These are phyloP conservation scores for Rhopalosiphum padi DNA, from an alignment of 1,140 invertebrate species.

Conservation along the genomic window DNA sequence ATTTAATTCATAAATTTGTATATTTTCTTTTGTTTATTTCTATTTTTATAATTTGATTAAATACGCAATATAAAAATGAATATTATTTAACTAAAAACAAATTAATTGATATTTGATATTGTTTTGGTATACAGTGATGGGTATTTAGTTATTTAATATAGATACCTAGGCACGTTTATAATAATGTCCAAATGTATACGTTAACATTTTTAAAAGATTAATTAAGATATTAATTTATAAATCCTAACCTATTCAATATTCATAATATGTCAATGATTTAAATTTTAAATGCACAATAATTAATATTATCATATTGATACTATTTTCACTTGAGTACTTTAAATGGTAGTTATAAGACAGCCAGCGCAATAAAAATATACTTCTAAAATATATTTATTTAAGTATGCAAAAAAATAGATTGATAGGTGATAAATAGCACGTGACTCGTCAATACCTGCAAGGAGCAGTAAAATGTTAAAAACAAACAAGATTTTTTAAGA, in stretches of 20 bases:
- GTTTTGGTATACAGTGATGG: background rate
- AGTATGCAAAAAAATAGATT: background rate
- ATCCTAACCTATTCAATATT: background rate
- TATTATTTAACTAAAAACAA: background rate
- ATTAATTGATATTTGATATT: background rate
- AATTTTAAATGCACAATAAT: background rate
- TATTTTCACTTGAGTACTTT: background rate
- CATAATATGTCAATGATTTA: background rate
- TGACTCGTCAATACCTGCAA: background rate
- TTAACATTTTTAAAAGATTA: background rate
- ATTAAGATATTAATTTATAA: background rate
- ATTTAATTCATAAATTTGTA: no score
- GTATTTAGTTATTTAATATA: background rate
- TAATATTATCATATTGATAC: slow-evolving; percentile 5
- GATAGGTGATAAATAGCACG: background rate
- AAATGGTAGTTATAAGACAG: background rate
- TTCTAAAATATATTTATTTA: background rate
- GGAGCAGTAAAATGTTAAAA: background rate
- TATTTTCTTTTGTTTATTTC: background rate
- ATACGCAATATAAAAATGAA: background rate
- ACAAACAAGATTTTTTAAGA: background rate
- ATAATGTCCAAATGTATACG: background rate
- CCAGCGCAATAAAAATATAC: background rate
- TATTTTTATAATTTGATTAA: background rate
- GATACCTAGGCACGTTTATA: background rate